Evolutionary conservation across 2,113 vertebrate genomes (phyloP).

Genomic region (Acinonyx jubatus): DNA sequence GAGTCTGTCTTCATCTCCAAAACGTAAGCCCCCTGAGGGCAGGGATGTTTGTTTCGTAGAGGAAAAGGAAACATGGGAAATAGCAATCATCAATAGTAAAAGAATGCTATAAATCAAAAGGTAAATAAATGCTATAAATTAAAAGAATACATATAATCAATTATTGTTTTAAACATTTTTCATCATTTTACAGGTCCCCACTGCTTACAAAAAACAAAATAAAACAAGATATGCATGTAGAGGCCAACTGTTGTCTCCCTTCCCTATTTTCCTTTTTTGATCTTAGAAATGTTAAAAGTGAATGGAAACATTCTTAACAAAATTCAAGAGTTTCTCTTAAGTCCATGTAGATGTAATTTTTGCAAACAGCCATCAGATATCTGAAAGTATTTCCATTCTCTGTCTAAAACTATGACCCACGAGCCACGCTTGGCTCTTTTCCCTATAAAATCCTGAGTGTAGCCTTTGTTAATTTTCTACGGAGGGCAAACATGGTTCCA

Average conservation of each 20-base stretch:
- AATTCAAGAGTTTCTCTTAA: background rate
- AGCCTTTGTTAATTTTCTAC: background rate
- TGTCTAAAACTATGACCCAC: background rate
- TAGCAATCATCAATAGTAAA: background rate
- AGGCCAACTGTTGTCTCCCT: background rate
- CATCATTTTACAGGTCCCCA: background rate
- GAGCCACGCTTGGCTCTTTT: background rate
- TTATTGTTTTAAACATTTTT: background rate
- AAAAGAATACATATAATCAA: background rate
- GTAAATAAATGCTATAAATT: no score
- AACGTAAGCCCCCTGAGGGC: no score
- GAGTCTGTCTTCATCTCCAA: no score
- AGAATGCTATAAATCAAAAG: background rate
- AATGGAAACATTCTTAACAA: background rate
- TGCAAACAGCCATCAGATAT: background rate
- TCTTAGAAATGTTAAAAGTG: background rate
- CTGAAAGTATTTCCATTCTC: background rate
- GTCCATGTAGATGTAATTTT: background rate
- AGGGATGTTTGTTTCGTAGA: background rate
- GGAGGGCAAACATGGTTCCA: background rate
- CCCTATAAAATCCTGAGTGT: background rate
- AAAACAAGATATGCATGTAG: background rate
- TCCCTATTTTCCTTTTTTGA: background rate
- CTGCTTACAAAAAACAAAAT: background rate
- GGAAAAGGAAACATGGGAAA: background rate